A percentile compares a stretch with the other conserved stretches of the same genome.
Conservation (phyloP, 2,888 invertebrate genomes). For the Melanargia galathea region DNA sequence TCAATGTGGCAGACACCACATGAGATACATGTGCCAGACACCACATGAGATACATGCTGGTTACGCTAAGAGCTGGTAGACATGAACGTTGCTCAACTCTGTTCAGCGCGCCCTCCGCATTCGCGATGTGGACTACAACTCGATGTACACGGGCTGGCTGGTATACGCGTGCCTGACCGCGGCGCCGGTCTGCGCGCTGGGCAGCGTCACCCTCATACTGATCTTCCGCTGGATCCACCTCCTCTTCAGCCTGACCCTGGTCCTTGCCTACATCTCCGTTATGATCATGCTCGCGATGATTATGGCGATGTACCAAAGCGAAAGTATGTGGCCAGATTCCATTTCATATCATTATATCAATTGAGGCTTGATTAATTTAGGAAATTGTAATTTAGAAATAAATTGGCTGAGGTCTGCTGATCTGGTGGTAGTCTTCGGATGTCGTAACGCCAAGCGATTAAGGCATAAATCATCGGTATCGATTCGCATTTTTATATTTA, state of each 20-base stretch:
- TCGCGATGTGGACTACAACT: constrained; percentile 58
- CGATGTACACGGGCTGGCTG: constrained; percentile 67
- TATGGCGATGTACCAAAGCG: constrained; percentile 67
- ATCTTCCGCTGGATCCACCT: constrained; percentile 73
- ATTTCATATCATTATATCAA: no score
- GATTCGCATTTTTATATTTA: no score
- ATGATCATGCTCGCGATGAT: constrained; percentile 67
- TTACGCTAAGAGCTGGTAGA: no score
- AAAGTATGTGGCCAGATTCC: constrained; percentile 58
- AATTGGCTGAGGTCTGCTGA: no score
- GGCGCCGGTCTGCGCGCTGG: constrained; percentile 61
- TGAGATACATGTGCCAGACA: no score
- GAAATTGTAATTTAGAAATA: no score
- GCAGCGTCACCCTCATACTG: constrained; percentile 59
- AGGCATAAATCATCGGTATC: no score
- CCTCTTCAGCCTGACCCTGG: constrained; percentile 54
- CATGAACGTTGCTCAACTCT: not conserved
- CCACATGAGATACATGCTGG: no score
- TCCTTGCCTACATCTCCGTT: constrained; percentile 60
- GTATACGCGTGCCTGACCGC: constrained; percentile 60
- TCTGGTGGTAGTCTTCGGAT: no score
- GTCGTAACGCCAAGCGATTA: no score
- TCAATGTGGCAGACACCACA: no score
- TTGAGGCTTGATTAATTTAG: no score
- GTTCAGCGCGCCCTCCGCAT: constrained; percentile 62